Percentiles rank a stretch among this genome's conserved stretches.
Evolutionary conservation across 2,888 invertebrate genomes (phyloP).

Genomic region (Diarsia dahlii): DNA sequence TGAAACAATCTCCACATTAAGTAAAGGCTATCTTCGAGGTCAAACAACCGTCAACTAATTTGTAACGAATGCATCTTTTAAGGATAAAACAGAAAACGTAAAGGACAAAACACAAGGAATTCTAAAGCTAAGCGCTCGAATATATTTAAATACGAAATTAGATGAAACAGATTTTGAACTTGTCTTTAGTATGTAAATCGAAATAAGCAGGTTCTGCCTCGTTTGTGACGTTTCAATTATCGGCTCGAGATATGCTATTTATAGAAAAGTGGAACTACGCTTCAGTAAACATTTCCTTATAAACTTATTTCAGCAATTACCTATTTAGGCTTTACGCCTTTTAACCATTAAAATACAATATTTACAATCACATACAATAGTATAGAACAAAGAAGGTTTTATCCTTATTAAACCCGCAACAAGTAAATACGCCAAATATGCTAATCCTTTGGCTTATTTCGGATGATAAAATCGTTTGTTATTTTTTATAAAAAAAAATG

Average conservation of each 20-base stretch:
- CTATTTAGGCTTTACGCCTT: background rate
- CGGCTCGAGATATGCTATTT: background rate
- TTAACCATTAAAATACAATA: background rate
- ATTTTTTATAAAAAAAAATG: background rate
- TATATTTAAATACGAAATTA: slow-evolving; percentile 66
- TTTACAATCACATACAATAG: too few relatives aligned
- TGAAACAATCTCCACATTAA: slow-evolving; percentile 19
- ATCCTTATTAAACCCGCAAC: background rate
- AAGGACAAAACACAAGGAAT: slow-evolving; percentile 44
- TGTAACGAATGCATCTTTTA: slow-evolving; percentile 27
- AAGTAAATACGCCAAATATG: background rate
- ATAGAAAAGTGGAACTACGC: slow-evolving; percentile 1
- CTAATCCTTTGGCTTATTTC: background rate
- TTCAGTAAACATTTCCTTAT: background rate
- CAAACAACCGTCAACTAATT: slow-evolving; percentile 13
- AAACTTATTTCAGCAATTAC: background rate
- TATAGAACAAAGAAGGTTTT: background rate
- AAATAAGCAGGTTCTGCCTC: slow-evolving; percentile 35
- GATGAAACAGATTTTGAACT: slow-evolving; percentile 50
- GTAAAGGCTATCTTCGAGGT: slow-evolving; percentile 31
- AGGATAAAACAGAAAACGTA: slow-evolving; percentile 36
- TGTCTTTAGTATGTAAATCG: slow-evolving; percentile 57
- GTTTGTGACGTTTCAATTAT: slow-evolving; percentile 30
- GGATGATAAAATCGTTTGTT: background rate
- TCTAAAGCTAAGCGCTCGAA: slow-evolving; percentile 43